phyloP scores from a whole-genome alignment of 2,888 invertebrate species.

The Perizoma flavofasciatum region DNA sequence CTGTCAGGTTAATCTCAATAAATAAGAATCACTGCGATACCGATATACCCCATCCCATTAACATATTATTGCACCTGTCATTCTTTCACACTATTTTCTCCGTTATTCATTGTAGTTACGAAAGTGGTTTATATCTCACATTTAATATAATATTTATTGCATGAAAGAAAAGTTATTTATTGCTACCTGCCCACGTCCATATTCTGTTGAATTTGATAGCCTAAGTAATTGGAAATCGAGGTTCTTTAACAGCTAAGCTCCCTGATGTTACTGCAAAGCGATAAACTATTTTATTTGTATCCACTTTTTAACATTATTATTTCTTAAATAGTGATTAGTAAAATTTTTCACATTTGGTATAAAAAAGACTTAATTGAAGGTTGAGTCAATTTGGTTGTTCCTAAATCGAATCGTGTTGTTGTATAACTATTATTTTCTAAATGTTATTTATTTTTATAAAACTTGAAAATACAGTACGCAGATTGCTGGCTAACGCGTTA shows the following conservation, averaged over 20 bases:
- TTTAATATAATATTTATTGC: conserved; percentile 37
- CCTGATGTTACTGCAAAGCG: conserved; percentile 25
- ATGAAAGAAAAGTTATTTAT: conserved; percentile 35
- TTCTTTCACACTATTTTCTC: conserved; percentile 34
- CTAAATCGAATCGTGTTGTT: too few species aligned
- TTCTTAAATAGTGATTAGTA: background rate
- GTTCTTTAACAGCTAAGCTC: conserved; percentile 33
- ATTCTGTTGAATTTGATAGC: conserved; percentile 35
- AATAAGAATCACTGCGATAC: conserved; percentile 51
- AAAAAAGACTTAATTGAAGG: too few species aligned
- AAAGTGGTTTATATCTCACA: conserved; percentile 35
- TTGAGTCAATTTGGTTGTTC: too few species aligned
- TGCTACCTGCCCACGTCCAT: conserved; percentile 18
- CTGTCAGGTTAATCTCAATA: conserved; percentile 48
- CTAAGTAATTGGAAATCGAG: conserved; percentile 38
- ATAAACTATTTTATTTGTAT: conserved; percentile 18
- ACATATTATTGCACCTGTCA: conserved; percentile 36
- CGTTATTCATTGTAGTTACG: conserved; percentile 36
- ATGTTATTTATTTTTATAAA: too few species aligned
- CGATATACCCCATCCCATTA: conserved; percentile 38
- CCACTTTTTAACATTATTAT: conserved; percentile 4
- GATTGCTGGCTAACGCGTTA: too few species aligned
- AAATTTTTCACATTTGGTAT: too few species aligned
- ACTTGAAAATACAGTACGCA: too few species aligned
- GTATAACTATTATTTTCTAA: too few species aligned